phyloP scores from a whole-genome alignment of 2,113 vertebrate genomes.

The Trachemys scripta region DNA sequence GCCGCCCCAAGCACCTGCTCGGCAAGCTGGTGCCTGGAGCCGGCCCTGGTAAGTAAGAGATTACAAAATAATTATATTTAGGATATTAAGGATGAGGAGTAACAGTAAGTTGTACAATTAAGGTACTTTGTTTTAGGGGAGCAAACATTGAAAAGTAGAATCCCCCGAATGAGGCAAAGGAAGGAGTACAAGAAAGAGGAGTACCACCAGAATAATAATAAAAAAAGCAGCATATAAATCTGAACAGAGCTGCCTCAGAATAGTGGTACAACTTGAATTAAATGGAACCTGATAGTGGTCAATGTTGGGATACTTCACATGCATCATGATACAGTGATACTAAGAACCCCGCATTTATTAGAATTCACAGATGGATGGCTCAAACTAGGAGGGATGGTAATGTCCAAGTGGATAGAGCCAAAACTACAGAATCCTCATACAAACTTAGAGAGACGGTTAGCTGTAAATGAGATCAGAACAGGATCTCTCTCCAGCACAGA shows the following conservation, averaged over 20 bases:
- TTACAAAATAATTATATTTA: background rate
- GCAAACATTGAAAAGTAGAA: background rate
- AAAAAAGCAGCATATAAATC: accelerated
- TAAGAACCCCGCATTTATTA: background rate
- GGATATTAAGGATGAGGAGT: background rate
- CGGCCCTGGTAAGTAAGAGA: background rate
- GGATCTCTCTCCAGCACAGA: background rate
- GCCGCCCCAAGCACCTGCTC: too few relatives aligned
- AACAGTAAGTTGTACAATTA: background rate
- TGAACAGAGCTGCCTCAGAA: background rate
- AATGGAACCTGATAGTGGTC: background rate
- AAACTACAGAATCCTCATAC: background rate
- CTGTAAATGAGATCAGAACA: background rate
- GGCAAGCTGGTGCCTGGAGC: too few relatives aligned
- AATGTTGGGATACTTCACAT: background rate
- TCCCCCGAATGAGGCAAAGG: background rate
- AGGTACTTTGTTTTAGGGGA: background rate
- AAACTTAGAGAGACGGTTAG: background rate
- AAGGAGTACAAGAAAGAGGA: background rate
- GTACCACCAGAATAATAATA: background rate
- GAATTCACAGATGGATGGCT: background rate
- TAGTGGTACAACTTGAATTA: background rate
- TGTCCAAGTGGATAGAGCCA: background rate
- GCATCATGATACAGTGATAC: background rate
- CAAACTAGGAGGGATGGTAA: background rate